Conservation (phyloP, 2,113 vertebrate genomes). For the Ancistrus triradiatus region DNA sequence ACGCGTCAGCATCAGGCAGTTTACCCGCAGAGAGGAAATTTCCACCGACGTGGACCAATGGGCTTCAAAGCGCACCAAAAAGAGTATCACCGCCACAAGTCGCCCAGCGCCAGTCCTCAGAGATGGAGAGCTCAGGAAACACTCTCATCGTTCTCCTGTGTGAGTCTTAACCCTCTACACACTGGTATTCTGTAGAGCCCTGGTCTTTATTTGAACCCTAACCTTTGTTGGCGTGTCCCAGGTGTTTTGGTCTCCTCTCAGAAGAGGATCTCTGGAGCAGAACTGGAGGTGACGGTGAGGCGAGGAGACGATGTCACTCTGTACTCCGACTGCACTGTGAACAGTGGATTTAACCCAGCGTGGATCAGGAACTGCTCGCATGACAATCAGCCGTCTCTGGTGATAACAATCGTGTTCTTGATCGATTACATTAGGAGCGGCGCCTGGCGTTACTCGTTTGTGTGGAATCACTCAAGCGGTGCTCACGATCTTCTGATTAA, state of each 20-base stretch:
- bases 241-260: conserved; percentile 11
- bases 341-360: neutral
- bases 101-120: neutral
- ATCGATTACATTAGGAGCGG: too few species aligned
- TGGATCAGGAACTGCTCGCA: conserved; percentile 29
- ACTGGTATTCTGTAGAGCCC: neutral
- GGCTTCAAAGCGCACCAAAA: neutral
- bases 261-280: conserved; percentile 27
- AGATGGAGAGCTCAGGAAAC: conserved; percentile 8
- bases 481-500: conserved; percentile 27
- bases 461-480: neutral
- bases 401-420: too few species aligned
- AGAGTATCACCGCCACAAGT: neutral
- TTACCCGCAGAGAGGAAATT: neutral
- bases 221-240: neutral
- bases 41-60: conserved; percentile 12
- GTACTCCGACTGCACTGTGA: neutral
- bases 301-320: conserved; percentile 31
- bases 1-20: too few species aligned
- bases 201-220: neutral
- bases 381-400: conserved; percentile 6
- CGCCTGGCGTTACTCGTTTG: conserved; percentile 10
- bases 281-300: conserved; percentile 18
- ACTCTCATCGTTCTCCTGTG: neutral
- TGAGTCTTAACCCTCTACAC: conserved; percentile 9